Percentiles rank a stretch among this genome's conserved stretches.
phyloP scores from a whole-genome alignment of 1,140 invertebrate species.

The Pogonus chalceus region DNA sequence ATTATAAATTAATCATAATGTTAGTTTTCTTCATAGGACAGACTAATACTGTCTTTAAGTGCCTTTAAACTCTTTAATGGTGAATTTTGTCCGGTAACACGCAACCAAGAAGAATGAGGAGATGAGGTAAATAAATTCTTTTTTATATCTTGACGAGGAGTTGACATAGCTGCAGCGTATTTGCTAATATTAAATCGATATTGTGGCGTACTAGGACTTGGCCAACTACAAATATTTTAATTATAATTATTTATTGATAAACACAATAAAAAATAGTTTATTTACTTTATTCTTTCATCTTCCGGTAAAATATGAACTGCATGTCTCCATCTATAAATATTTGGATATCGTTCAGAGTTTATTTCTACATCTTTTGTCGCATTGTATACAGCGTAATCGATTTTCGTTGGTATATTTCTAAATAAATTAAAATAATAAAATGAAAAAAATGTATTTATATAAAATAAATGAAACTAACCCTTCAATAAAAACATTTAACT shows the following conservation, averaged over 20 bases:
- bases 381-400: conserved; percentile 58
- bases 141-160: neutral
- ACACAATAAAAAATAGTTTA: conserved; percentile 4
- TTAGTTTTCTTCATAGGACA: neutral
- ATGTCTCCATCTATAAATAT: conserved; percentile 57
- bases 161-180: neutral
- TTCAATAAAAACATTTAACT: conserved; percentile 41
- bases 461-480: conserved; percentile 30
- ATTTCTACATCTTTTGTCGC: conserved; percentile 44
- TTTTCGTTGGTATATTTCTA: conserved; percentile 54
- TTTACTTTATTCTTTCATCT: conserved; percentile 44
- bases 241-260: conserved; percentile 8
- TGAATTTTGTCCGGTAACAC: conserved; percentile 46
- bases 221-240: conserved; percentile 24
- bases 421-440: conserved; percentile 24
- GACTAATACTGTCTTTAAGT: conserved; percentile 21
- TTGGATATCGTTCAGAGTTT: conserved; percentile 46
- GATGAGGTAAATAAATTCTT: conserved; percentile 8
- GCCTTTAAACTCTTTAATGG: conserved; percentile 36
- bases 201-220: conserved; percentile 16
- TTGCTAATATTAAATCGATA: conserved; percentile 7
- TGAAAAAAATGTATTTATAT: conserved; percentile 12
- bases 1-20: conserved; percentile 10
- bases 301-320: conserved; percentile 42
- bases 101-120: conserved; percentile 37